Evolutionary conservation across 2,113 vertebrate species (phyloP).

Genomic region (Chitala chitala): DNA sequence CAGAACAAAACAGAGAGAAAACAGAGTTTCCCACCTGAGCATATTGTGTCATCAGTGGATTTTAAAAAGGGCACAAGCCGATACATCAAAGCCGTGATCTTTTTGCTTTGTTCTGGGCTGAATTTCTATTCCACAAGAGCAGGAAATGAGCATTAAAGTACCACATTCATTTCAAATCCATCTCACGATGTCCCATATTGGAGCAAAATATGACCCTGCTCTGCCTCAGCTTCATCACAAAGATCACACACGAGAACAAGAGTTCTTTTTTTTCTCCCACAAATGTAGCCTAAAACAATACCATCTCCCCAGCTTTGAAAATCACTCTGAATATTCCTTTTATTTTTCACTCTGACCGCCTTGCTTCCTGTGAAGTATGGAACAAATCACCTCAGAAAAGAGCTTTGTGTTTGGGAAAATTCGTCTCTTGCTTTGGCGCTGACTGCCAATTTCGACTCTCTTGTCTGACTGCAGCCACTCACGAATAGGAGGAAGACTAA

Average conservation of each 20-base stretch:
- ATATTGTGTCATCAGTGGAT: neutral
- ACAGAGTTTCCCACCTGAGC: slow-evolving; percentile 10
- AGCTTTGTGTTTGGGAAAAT: slow-evolving; percentile 20
- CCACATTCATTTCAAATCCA: slow-evolving; percentile 24
- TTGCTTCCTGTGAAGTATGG: neutral
- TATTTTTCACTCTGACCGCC: neutral
- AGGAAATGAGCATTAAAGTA: slow-evolving; percentile 11
- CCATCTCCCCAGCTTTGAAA: slow-evolving; percentile 19
- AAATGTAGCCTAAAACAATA: slow-evolving; percentile 11
- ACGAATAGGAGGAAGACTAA: neutral
- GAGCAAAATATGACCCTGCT: slow-evolving; percentile 1
- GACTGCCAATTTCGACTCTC: neutral
- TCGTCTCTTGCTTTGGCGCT: neutral
- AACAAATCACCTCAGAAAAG: neutral
- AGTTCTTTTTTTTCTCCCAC: neutral
- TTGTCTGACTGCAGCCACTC: neutral
- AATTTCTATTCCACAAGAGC: neutral
- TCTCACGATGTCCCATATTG: slow-evolving; percentile 11
- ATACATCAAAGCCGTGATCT: slow-evolving; percentile 13
- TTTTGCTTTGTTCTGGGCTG: slow-evolving; percentile 23
- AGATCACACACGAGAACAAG: slow-evolving; percentile 10
- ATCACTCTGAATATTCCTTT: neutral
- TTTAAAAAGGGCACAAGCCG: slow-evolving; percentile 18
- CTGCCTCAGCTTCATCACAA: slow-evolving; percentile 4
- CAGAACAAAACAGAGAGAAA: no score